A percentile compares a stretch with the other conserved stretches of the same genome.
Conservation (phyloP, 30 jellyfish, hydroid and myxozoan genomes). For the Aurelia aurita region DNA sequence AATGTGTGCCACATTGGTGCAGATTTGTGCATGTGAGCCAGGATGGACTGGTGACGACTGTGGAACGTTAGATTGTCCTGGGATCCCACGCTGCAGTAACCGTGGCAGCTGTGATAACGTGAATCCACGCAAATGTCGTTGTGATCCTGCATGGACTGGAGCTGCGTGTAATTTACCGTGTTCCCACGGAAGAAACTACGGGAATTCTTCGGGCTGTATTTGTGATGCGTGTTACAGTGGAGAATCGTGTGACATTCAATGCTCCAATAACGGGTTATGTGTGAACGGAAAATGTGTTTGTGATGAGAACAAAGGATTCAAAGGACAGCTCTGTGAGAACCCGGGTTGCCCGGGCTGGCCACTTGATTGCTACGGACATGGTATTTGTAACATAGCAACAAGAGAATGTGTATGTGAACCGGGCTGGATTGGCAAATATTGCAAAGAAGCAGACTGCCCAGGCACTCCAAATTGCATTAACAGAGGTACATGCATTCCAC, state of each 20-base stretch:
- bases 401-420: constrained; percentile 63
- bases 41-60: constrained; percentile 81
- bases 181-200: constrained; percentile 52
- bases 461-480: constrained; percentile 77
- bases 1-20: constrained; percentile 21
- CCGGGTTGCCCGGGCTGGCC: constrained; percentile 85
- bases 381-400: constrained; percentile 64
- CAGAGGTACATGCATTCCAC: constrained; percentile 62
- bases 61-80: constrained; percentile 65
- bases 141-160: constrained; percentile 73
- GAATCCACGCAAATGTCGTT: constrained; percentile 67
- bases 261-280: constrained; percentile 68
- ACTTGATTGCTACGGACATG: constrained; percentile 66
- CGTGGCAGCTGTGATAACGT: constrained; percentile 60
- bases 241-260: constrained; percentile 41
- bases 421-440: constrained; percentile 72
- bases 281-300: constrained; percentile 60
- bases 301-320: constrained; percentile 58
- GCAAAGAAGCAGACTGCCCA: constrained; percentile 77
- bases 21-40: constrained; percentile 58
- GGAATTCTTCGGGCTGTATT: constrained; percentile 62
- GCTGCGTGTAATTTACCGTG: constrained; percentile 57
- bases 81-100: constrained; percentile 45
- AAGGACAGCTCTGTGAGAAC: constrained; percentile 41
- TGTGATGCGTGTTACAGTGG: constrained; percentile 77